Base-by-base conservation (phyloP, 2,888 invertebrate species). In the Nebria salina region DNA sequence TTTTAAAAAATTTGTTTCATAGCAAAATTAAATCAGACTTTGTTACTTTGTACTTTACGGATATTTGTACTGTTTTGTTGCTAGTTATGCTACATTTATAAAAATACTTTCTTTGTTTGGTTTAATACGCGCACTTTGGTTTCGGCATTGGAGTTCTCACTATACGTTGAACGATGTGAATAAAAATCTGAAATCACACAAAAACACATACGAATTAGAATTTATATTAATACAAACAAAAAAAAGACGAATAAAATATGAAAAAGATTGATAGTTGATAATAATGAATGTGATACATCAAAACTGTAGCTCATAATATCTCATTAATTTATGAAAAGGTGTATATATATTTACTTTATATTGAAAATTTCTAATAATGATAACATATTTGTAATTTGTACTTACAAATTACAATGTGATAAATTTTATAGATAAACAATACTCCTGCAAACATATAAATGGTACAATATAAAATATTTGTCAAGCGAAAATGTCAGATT, bases 41-140 rank as follows among this genome's bases (percentile, higher is more conserved):
- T 84, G 83, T 85, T 80, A 85, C 86, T 85, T 88, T 88, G 88
- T 88, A 88, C 88, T 88, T 84, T 87, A 83, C 84, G 86, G 85
- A 85, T 76, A 86, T 89, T 89, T 89, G 89, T 89, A 89, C 88
- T 86, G 84, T 85, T 83, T 83, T 84, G 83, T 83, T 84, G 82
- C 83, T 84, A 87, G 86, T 82, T 81, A 54, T 54, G 65, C 75
- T 75, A 82, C 76, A 54, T 78, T 82, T 82, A 83, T 78, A 83
- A 78, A 80, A 83, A 83, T 82, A 82, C 81, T 83, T 34, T 34
- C 34, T 34, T 34, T 34, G 34, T 34, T 83, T 82, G 83, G 83
- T 54, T 54, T 54, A 54, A 54, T 54, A 83, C 82, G 83, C 77
- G 72, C 76, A 81, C 76, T 81, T 81, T 81, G 76, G 81, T 76